phyloP scores from a whole-genome alignment of 2,888 invertebrate genomes.

The Ennomos fuscantarius region DNA sequence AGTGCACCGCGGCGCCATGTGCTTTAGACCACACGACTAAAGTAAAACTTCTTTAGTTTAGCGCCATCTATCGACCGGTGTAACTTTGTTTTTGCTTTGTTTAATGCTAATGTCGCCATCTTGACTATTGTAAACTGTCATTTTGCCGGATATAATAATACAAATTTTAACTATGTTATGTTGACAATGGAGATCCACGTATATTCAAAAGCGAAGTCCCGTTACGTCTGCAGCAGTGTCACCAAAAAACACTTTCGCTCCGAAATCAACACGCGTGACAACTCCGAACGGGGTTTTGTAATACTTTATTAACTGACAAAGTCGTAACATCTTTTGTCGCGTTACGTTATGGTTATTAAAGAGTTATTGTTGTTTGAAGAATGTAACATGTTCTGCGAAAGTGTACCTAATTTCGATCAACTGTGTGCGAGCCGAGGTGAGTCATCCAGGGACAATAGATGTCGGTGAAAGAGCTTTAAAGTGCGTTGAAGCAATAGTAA shows the following conservation, averaged over 20 bases:
- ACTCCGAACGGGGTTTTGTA: conserved; percentile 42
- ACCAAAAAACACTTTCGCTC: conserved; percentile 58
- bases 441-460: conserved; percentile 29
- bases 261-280: conserved; percentile 38
- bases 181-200: conserved; percentile 7
- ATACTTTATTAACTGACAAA: conserved; percentile 38
- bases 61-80: no score
- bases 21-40: no score
- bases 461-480: conserved; percentile 28
- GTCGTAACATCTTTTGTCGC: conserved; percentile 48
- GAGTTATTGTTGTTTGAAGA: conserved; percentile 34
- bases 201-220: conserved; percentile 56
- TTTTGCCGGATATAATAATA: no score
- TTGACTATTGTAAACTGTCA: no score
- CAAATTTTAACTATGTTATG: not conserved
- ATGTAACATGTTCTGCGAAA: conserved; percentile 38
- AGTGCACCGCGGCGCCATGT: no score
- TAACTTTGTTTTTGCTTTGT: no score
- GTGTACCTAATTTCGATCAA: conserved; percentile 40
- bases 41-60: no score
- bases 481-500: conserved; percentile 31
- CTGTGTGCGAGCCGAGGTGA: conserved; percentile 27
- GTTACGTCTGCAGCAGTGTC: conserved; percentile 44
- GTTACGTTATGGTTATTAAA: conserved; percentile 48
- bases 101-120: no score